Evolutionary conservation across 2,888 invertebrate species (phyloP).

Genomic region (Phytoseiulus persimilis): DNA sequence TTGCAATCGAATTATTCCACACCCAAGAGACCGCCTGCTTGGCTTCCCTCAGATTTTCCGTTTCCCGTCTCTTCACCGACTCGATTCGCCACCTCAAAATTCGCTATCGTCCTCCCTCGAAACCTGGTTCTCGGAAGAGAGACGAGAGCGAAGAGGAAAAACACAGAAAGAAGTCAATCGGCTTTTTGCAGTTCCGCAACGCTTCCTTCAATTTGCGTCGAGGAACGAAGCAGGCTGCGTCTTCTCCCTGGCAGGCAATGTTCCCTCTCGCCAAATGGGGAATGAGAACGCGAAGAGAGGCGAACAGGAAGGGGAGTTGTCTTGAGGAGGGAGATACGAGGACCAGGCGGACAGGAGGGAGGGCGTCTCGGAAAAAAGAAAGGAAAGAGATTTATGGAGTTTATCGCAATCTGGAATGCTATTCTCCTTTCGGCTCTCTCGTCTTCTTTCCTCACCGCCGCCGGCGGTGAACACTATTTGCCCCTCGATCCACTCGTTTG

Average conservation of each 20-base stretch:
- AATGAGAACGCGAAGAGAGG: neutral
- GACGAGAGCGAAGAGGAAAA: neutral
- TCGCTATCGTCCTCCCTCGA: neutral
- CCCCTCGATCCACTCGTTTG: neutral
- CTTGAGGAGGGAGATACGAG: neutral
- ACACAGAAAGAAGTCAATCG: neutral
- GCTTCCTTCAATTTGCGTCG: slow-evolving; percentile 5
- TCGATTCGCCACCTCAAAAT: neutral
- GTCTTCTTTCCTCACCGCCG: neutral
- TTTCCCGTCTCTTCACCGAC: neutral
- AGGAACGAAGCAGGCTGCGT: neutral
- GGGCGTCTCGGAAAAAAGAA: neutral
- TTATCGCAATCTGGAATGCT: slow-evolving; percentile 30
- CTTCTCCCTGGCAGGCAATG: neutral
- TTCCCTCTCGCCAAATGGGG: neutral
- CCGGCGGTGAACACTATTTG: neutral
- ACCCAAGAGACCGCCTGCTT: neutral
- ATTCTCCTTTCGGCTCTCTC: neutral
- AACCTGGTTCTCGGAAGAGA: neutral
- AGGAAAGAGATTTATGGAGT: slow-evolving; percentile 37
- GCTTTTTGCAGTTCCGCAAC: neutral
- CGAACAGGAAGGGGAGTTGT: neutral
- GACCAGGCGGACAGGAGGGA: neutral
- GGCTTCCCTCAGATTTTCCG: neutral
- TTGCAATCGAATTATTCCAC: slow-evolving; percentile 7